Evolutionary conservation across 2,888 invertebrate species (phyloP), one percentile per base, ranked within the genome.

Genomic region (Dorcus hopei): DNA sequence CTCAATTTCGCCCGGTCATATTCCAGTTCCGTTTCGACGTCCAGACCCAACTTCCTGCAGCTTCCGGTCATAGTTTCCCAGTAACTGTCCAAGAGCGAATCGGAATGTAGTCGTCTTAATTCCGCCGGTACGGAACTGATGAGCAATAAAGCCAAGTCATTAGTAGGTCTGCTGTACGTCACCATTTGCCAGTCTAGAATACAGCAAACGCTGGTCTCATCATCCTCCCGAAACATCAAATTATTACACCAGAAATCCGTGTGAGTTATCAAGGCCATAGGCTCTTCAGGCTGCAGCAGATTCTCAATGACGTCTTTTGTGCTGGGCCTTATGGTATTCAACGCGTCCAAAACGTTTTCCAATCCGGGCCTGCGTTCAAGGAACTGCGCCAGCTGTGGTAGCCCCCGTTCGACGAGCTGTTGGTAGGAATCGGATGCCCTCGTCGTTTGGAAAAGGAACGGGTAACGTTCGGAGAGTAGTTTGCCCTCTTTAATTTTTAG

Each of bases 181-280:
- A 91, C 89, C 91, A 91, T 91, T 80, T 91, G 91, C 91, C 91
- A 91, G 74, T 91, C 91, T 45, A 91, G 78, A 49, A 90, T 88
- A 54, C 86, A 83, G 72, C 91, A 91, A 60, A 84, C 82, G 68
- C 83, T 84, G 49, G 54, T 66, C 14, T 75, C 74, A 41, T 75
- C 74, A 38, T 75, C 75, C 58, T 85, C 83, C 56, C 82, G 80
- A 70, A 91, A 90, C 61, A 90, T 80, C 11, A 91, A 80, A 77
- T 91, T 91, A 67, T 90, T 90, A 73, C 89, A 89, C 91, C 91
- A 91, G 76, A 91, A 91, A 73, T 91, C 91, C 0, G 90, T 91
- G 75, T 91, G 91, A 0, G 90, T 91, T 59, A 91, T 86, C 5
- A 90, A 81, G 0, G 90, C 88, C 69, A 87, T 77, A 0, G 91